phyloP scores from a whole-genome alignment of 1,140 invertebrate species.

The Lucilia cuprina region DNA sequence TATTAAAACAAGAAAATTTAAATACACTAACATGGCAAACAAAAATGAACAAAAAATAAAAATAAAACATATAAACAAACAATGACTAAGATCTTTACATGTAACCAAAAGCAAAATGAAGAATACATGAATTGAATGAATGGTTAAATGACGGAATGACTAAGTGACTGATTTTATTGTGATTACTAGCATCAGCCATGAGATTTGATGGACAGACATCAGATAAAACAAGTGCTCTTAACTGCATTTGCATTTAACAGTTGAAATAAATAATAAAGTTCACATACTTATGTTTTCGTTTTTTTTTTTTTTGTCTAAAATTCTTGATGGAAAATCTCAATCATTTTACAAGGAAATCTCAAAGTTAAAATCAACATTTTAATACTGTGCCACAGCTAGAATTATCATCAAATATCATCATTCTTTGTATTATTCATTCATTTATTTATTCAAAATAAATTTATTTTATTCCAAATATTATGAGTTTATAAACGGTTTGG shows the following conservation, averaged over 20 bases:
- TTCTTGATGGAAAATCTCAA: neutral
- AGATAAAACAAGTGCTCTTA: constrained; percentile 14
- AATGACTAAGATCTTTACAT: no score
- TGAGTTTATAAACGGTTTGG: neutral
- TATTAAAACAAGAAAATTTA: neutral
- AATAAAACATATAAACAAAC: no score
- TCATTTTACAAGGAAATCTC: constrained; percentile 7
- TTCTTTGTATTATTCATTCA: no score
- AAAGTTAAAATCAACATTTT: neutral
- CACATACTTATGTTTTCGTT: neutral
- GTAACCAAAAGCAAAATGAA: neutral
- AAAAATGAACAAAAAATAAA: neutral
- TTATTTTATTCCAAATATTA: neutral
- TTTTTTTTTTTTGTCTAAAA: neutral
- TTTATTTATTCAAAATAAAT: neutral
- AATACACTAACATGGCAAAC: neutral
- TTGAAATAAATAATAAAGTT: neutral
- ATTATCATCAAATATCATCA: neutral
- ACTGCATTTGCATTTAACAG: neutral
- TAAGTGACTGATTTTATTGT: neutral
- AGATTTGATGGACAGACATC: constrained; percentile 10
- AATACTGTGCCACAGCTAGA: neutral
- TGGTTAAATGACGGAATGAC: neutral
- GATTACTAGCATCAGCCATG: neutral
- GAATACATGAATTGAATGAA: neutral